Evolutionary conservation across 2,888 invertebrate genomes (phyloP).

Genomic region (Lasioglossum vierecki): DNA sequence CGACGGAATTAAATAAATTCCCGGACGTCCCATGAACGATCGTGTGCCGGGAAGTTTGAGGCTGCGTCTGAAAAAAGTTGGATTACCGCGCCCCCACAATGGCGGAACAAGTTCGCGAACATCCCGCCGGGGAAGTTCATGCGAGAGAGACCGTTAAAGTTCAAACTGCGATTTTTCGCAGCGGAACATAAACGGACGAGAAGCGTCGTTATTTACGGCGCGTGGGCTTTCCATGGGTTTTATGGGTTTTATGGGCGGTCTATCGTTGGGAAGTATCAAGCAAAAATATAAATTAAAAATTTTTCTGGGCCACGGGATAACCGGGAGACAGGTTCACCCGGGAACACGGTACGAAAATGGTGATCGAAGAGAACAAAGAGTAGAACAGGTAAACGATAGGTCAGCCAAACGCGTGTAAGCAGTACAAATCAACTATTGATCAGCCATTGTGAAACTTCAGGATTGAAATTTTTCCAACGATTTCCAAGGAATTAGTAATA

Average conservation of each 20-base stretch:
- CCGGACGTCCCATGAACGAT: slow-evolving; percentile 10
- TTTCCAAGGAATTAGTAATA: neutral
- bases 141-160: slow-evolving; percentile 28
- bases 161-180: slow-evolving; percentile 35
- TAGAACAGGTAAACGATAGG: neutral
- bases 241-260: neutral
- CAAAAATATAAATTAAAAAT: slow-evolving; percentile 5
- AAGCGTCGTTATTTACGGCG: slow-evolving; percentile 26
- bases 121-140: slow-evolving; percentile 22
- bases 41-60: slow-evolving; percentile 22
- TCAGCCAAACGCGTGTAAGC: neutral
- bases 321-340: neutral
- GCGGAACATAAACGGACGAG: neutral
- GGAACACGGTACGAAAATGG: neutral
- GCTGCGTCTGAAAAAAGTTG: slow-evolving; percentile 21
- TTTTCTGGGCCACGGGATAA: neutral
- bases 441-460: neutral
- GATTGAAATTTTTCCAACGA: neutral
- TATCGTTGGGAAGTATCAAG: neutral
- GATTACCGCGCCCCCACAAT: slow-evolving; percentile 9
- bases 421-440: neutral
- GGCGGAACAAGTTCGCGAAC: slow-evolving; percentile 17
- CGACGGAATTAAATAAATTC: slow-evolving; percentile 6
- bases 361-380: neutral
- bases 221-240: neutral